Evolutionary conservation across 2,888 invertebrate species (phyloP), one percentile per base, ranked within the genome.

Genomic region (Pedicia rivosa): DNA sequence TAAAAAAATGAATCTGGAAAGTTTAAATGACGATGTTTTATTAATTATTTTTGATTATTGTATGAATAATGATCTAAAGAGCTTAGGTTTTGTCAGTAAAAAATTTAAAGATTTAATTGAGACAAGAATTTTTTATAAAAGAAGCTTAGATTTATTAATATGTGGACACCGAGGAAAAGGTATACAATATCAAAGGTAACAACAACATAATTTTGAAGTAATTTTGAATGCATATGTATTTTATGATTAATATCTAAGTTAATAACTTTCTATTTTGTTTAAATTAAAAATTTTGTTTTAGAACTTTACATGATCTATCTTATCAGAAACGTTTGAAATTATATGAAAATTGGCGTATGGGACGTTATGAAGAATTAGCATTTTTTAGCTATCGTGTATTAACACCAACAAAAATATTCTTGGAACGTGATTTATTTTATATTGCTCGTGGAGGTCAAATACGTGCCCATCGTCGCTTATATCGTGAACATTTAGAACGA

Each of bases 321-420:
- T 55, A 47, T 41, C 56, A 42, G 22, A 62, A 48, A 46, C 56
- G 48, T 34, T 51, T 48, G 44, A 56, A 44, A 52, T 54, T 51
- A 52, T 60, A 49, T 52, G 58, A 56, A n/a, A 72, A 73, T 47
- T 74, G 73, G 73, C 48, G 59, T n/a, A 55, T 53, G 32, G 73
- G 71, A 2, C 54, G 54, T 34, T 74, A 67, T 46, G 49, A 54
- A 10, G 67, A 67, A 42, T 56, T 53, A 20, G 50, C 58, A 10
- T 54, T 65, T 28, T 59, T 65, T 37, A 59, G 60, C 31, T 59
- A 63, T 34, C 50, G 50, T 5, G 53, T 52, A 29, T 67, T 64
- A 51, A 60, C 62, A 42, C 62, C 70, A 49, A 68, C 73, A 28
- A 68, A 68, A 60, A 46, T 74, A 7, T 55, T 62, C 33, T 46